Evolutionary conservation across 2,113 vertebrate species (phyloP), one percentile per base, ranked within the genome.

Genomic region (Alouatta palliata): DNA sequence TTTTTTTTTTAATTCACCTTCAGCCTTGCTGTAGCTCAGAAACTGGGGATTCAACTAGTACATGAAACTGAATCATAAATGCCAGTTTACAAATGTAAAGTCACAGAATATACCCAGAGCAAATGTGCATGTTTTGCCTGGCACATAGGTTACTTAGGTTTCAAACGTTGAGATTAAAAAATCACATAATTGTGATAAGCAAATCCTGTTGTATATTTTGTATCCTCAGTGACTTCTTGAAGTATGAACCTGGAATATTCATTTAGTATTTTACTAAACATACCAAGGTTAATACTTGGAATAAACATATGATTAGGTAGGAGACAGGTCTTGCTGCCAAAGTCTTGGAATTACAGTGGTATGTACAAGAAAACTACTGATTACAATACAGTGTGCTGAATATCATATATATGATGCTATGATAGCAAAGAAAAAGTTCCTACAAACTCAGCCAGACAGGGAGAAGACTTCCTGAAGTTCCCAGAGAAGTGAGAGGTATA

Each of bases 91-190:
- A 73, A 45, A 77, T 92, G 82, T 94, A 64, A n/a, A 86, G 32
- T 85, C 80, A 84, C 13, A 73, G 76, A 85, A 20, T 92, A 66
- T n/a, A 4, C 16, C 14, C 68, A 76, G 37, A 84, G 52, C 81
- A 58, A 76, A 13, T 9, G 4, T 21, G 0, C 1, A 9, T n/a
- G 13, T 14, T 56, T 94, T n/a, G 16, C 10, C n/a, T 54, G n/a
- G 13, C 32, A 54, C 73, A 43, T 52, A 43, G 14, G 20, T 87
- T 81, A 61, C 23, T 52, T 64, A 86, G 70, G 10, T 14, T 93
- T 91, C 79, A 94, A 86, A 80, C 43, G 9, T 3, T 66, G 47
- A 91, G 80, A 88, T 56, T 88, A 20, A 66, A 90, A 80, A 56
- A 52, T 37, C 84, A 2, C 21, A 76, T n/a, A n/a, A 45, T 23